phyloP scores from a whole-genome alignment of 2,797 vertebrate species.

The Myiotriccus ornatus region DNA sequence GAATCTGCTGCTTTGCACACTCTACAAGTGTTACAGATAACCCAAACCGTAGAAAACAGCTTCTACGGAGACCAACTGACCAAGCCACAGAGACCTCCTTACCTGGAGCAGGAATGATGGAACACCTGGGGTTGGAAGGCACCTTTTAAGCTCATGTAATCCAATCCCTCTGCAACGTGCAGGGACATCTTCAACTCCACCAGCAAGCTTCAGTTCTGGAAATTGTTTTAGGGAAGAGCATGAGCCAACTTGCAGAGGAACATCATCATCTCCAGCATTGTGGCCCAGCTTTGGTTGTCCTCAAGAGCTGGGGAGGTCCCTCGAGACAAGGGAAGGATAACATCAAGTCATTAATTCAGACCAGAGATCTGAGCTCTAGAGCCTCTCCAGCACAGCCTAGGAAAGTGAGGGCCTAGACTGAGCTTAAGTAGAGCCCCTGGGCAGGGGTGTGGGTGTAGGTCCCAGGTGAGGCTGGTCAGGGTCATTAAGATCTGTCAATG shows the following conservation, averaged over 20 bases:
- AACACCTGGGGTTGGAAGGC: rapidly evolving
- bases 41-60: rapidly evolving
- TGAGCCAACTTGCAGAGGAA: rapidly evolving
- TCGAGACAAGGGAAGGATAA: rapidly evolving
- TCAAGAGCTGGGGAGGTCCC: not conserved
- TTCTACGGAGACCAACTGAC: not conserved
- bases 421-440: not conserved
- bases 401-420: not conserved
- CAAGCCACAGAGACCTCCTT: not conserved
- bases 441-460: not conserved
- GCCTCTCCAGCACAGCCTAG: not conserved
- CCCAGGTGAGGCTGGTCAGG: not conserved
- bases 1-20: not conserved
- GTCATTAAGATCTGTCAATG: not conserved
- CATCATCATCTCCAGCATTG: rapidly evolving
- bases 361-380: rapidly evolving
- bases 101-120: rapidly evolving
- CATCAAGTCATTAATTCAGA: rapidly evolving
- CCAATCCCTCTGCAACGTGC: not conserved
- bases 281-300: rapidly evolving
- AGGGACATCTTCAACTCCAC: rapidly evolving
- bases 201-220: not conserved
- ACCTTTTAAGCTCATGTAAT: not conserved
- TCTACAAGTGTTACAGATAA: rapidly evolving
- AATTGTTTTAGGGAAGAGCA: not conserved